A percentile compares a stretch with the other conserved stretches of the same genome.
These are phyloP conservation scores for Dromas ardeola DNA, from an alignment of 2,113 vertebrate species.

Conservation along the genomic window DNA sequence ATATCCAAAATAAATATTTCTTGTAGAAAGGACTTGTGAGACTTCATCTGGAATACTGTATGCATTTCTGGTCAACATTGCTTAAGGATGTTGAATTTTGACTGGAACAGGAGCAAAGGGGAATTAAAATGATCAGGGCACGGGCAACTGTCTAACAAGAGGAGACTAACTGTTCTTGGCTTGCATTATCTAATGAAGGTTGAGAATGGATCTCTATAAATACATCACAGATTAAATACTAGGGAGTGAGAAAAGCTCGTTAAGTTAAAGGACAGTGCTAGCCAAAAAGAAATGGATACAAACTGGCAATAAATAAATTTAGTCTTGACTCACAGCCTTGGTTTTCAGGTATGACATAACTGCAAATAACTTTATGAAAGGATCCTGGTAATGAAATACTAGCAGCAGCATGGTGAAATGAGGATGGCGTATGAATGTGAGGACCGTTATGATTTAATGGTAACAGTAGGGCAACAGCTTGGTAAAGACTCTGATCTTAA, in stretches of 20 bases:
- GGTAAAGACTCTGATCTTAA: not conserved
- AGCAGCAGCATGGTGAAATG: not conserved
- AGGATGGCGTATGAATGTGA: not conserved
- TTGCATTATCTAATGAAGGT: not conserved
- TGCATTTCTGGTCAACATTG: not conserved
- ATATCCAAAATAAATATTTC: not conserved
- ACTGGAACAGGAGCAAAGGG: not conserved
- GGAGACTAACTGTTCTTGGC: not conserved
- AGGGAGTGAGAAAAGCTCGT: not conserved
- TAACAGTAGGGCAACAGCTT: not conserved
- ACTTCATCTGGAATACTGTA: not conserved
- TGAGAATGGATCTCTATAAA: constrained; percentile 30
- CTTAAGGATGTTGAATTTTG: not conserved
- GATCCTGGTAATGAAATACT: not conserved
- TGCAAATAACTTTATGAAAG: not conserved
- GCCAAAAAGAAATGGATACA: constrained; percentile 40
- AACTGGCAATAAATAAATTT: constrained; percentile 9
- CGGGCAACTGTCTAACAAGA: not conserved
- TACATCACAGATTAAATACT: not conserved
- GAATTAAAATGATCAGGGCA: not conserved
- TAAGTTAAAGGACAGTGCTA: not conserved
- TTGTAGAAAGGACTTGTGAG: not conserved
- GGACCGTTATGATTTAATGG: not conserved
- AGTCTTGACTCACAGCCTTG: not conserved
- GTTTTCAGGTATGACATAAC: not conserved